These are phyloP conservation scores for Callyntrura sp. DNA, from an alignment of 2,888 invertebrate genomes.

Conservation along the genomic window DNA sequence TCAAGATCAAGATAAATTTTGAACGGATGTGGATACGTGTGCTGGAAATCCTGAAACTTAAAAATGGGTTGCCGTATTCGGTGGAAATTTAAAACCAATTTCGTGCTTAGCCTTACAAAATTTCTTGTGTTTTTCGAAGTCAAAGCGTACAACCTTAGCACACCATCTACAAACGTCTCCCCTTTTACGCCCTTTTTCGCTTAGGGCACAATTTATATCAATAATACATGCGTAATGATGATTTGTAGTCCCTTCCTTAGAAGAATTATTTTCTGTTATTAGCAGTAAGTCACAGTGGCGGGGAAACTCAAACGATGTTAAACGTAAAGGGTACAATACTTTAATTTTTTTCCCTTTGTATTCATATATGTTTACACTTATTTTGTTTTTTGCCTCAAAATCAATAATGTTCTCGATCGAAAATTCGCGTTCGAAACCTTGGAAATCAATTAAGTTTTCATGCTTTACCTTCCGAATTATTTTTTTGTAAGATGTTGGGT, in stretches of 20 bases:
- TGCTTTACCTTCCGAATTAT: neutral
- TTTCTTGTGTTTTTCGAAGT: neutral
- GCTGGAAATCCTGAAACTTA: neutral
- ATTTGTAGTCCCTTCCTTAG: neutral
- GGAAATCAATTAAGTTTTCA: neutral
- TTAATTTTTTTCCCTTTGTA: neutral
- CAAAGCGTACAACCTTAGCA: neutral
- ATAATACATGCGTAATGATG: neutral
- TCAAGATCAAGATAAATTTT: neutral
- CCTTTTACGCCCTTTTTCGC: neutral
- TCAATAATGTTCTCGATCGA: neutral
- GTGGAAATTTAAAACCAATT: neutral
- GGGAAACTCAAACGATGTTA: neutral
- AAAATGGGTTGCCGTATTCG: neutral
- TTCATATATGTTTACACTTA: neutral
- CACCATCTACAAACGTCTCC: neutral
- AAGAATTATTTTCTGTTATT: neutral
- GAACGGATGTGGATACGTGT: neutral
- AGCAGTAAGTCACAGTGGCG: neutral
- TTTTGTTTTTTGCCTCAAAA: neutral
- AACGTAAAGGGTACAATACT: neutral
- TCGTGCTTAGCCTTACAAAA: neutral
- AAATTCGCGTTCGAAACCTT: neutral
- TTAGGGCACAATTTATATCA: neutral
- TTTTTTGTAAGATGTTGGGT: conserved; percentile 8